Evolutionary conservation across 2,113 vertebrate genomes (phyloP).

Genomic region (Prietella phreatophila): DNA sequence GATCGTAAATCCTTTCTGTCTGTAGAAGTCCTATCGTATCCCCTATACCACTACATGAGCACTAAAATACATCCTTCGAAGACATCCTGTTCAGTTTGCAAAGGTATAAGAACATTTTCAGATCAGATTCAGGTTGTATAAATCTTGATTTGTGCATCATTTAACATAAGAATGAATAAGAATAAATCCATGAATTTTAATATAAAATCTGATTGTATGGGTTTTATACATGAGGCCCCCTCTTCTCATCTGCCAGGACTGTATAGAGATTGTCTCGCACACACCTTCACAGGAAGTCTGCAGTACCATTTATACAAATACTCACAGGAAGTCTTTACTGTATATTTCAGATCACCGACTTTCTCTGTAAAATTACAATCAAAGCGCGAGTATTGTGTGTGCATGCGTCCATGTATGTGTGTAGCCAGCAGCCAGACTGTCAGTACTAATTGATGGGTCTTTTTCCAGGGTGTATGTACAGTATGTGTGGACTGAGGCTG

Average conservation of each 20-base stretch:
- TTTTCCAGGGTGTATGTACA: neutral
- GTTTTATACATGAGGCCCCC: neutral
- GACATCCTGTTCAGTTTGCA: neutral
- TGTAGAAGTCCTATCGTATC: too few species aligned
- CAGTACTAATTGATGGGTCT: neutral
- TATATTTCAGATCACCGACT: neutral
- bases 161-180: neutral
- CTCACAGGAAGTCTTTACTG: neutral
- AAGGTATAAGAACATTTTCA: neutral
- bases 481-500: neutral
- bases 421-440: constrained; percentile 28
- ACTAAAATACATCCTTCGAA: neutral
- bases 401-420: neutral
- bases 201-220: neutral
- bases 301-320: neutral
- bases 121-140: neutral
- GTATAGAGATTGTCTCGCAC: neutral
- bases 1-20: too few species aligned
- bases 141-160: neutral
- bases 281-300: neutral
- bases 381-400: neutral
- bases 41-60: too few species aligned
- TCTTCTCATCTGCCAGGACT: neutral
- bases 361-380: neutral
- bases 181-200: neutral